Conservation (phyloP, 2,888 invertebrate genomes). For the Acleris holmiana region DNA sequence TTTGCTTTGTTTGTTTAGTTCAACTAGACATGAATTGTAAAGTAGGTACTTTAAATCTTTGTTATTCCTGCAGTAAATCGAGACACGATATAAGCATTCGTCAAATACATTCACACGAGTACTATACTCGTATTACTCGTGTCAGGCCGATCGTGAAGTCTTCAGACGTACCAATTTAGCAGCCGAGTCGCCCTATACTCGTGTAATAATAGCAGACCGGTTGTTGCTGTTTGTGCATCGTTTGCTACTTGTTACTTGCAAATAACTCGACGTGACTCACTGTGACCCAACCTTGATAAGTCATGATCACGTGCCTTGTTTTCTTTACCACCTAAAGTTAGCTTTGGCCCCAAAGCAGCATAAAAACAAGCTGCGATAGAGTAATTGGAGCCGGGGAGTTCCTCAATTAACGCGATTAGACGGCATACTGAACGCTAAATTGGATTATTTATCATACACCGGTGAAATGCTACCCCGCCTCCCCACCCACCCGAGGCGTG, state of each 20-base stretch:
- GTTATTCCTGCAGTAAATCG: not conserved
- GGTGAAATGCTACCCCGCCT: slow-evolving; percentile 50
- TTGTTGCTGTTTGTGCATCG: slow-evolving; percentile 48
- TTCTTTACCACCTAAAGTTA: slow-evolving; percentile 15
- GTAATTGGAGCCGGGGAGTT: slow-evolving; percentile 62
- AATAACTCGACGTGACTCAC: slow-evolving; percentile 33
- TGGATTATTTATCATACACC: slow-evolving; percentile 56
- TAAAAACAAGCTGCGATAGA: slow-evolving; percentile 53
- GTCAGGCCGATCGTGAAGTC: slow-evolving; percentile 50
- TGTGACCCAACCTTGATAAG: slow-evolving; percentile 35
- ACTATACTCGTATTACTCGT: slow-evolving; percentile 45
- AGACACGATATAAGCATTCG: too few relatives aligned
- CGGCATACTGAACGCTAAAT: slow-evolving; percentile 58
- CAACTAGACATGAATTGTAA: not conserved
- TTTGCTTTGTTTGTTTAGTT: slow-evolving; percentile 8
- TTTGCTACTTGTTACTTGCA: slow-evolving; percentile 30
- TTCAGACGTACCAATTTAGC: slow-evolving; percentile 59
- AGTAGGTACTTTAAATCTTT: not conserved
- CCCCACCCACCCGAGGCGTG: slow-evolving; percentile 44
- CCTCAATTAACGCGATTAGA: slow-evolving; percentile 67
- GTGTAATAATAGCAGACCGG: slow-evolving; percentile 47
- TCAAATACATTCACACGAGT: not conserved
- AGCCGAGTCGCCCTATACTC: slow-evolving; percentile 49
- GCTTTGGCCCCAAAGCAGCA: slow-evolving; percentile 41
- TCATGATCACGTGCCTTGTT: slow-evolving; percentile 30